A percentile compares a stretch with the other conserved stretches of the same genome.
Conservation (phyloP, 1,140 invertebrate species). For the Probaryconus sp. region DNA sequence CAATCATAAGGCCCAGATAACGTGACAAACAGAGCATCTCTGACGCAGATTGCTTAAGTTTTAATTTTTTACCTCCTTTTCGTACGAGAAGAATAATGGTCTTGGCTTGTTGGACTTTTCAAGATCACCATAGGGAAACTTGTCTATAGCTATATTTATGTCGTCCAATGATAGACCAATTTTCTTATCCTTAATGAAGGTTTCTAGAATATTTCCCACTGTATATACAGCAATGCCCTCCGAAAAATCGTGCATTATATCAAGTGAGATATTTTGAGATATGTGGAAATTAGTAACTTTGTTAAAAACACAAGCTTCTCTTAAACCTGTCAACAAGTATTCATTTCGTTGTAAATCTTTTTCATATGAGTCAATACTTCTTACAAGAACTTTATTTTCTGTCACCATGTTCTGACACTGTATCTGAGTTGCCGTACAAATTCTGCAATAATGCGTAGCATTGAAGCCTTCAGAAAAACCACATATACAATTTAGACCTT, state of each 20-base stretch:
- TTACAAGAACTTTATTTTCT: constrained; percentile 14
- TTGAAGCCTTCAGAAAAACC: constrained; percentile 41
- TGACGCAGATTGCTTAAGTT: constrained; percentile 9
- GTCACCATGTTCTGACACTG: constrained; percentile 20
- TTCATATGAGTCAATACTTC: constrained; percentile 27
- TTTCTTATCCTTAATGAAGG: constrained; percentile 26
- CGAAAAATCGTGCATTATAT: constrained; percentile 27
- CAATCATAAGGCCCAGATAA: constrained; percentile 27
- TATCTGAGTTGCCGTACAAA: constrained; percentile 22
- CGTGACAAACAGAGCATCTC: constrained; percentile 25
- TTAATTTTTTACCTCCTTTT: constrained; percentile 12
- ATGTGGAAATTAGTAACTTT: constrained; percentile 33
- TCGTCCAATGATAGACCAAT: constrained; percentile 23
- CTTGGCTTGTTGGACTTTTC: constrained; percentile 22
- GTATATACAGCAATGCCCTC: constrained; percentile 30
- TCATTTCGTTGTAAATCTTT: constrained; percentile 16
- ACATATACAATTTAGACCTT: constrained; percentile 36
- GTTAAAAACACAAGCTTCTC: constrained; percentile 27
- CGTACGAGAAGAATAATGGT: background rate
- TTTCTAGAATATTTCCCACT: constrained; percentile 13
- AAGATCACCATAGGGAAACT: constrained; percentile 16
- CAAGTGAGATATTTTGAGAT: constrained; percentile 25
- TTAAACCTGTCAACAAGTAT: constrained; percentile 15
- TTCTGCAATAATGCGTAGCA: constrained; percentile 26
- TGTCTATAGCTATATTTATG: constrained; percentile 27